Conservation (phyloP, 1,140 invertebrate genomes). For the Bombus polaris region DNA sequence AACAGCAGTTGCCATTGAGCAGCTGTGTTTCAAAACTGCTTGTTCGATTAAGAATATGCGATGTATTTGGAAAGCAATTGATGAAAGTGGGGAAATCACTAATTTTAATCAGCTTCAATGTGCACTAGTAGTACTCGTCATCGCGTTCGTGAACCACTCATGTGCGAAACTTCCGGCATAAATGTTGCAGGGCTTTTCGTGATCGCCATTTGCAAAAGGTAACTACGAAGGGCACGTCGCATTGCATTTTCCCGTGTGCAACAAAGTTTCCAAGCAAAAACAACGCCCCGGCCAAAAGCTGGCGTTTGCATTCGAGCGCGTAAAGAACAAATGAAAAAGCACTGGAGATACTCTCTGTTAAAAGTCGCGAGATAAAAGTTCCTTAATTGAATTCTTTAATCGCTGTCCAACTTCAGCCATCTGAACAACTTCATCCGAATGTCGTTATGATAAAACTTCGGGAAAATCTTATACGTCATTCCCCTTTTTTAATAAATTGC, state of each 20-base stretch:
- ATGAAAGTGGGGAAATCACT: background rate
- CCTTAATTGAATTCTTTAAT: conserved; percentile 17
- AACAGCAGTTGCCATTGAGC: background rate
- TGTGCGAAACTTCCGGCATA: conserved; percentile 45
- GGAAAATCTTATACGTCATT: background rate
- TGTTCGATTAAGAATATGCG: background rate
- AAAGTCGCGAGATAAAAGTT: background rate
- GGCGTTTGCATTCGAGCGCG: background rate
- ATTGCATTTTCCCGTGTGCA: conserved; percentile 25
- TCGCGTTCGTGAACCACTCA: conserved; percentile 3
- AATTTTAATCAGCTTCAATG: conserved; percentile 18
- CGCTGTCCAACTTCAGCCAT: too few species aligned
- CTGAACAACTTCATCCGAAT: background rate
- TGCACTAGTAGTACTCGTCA: background rate
- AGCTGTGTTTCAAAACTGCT: background rate
- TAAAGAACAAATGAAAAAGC: too few species aligned
- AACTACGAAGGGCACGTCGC: conserved; percentile 30
- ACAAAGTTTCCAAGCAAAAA: conserved; percentile 26
- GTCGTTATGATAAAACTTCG: background rate
- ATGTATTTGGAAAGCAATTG: background rate
- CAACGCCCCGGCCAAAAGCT: background rate
- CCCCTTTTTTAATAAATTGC: background rate
- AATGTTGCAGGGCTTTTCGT: conserved; percentile 43
- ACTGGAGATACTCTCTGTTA: background rate
- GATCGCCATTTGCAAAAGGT: conserved; percentile 35